Percentiles rank a stretch among this genome's conserved stretches.
These are phyloP conservation scores for Pogonocichla stellata DNA, from an alignment of 2,113 vertebrate genomes.

Conservation along the genomic window DNA sequence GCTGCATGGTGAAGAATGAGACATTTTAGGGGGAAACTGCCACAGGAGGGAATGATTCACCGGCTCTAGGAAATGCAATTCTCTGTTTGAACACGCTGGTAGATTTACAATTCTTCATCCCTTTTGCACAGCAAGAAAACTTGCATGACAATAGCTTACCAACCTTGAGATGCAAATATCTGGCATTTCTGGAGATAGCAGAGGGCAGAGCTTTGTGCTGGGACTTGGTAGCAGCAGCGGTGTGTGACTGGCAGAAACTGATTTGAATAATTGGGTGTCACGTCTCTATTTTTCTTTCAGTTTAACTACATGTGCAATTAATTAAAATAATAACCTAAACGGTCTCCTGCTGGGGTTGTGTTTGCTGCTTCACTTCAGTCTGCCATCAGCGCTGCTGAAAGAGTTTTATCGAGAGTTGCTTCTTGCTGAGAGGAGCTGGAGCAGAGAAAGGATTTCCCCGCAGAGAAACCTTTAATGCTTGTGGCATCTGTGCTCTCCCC, in stretches of 20 bases:
- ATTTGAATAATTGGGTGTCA: slow-evolving; percentile 65
- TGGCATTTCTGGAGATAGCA: slow-evolving; percentile 5
- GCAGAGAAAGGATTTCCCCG: not conserved
- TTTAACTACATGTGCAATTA: slow-evolving; percentile 68
- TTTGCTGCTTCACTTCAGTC: slow-evolving; percentile 41
- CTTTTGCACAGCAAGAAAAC: not conserved
- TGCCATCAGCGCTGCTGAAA: slow-evolving; percentile 3
- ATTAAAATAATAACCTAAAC: slow-evolving; percentile 71
- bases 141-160: not conserved
- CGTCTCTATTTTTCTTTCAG: slow-evolving; percentile 63
- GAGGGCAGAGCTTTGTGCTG: not conserved
- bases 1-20: not conserved
- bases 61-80: not conserved
- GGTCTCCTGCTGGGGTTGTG: slow-evolving; percentile 50
- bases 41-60: not conserved
- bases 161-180: slow-evolving; percentile 4
- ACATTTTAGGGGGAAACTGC: not conserved
- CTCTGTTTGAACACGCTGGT: accelerated
- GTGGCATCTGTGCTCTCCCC: not conserved
- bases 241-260: slow-evolving; percentile 38
- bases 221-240: not conserved
- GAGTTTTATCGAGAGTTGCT: not conserved
- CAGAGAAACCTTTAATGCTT: not conserved
- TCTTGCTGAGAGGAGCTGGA: slow-evolving; percentile 9
- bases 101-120: not conserved